These are phyloP conservation scores for Guaruba guarouba DNA, from an alignment of 2,113 vertebrate species.

Conservation along the genomic window DNA sequence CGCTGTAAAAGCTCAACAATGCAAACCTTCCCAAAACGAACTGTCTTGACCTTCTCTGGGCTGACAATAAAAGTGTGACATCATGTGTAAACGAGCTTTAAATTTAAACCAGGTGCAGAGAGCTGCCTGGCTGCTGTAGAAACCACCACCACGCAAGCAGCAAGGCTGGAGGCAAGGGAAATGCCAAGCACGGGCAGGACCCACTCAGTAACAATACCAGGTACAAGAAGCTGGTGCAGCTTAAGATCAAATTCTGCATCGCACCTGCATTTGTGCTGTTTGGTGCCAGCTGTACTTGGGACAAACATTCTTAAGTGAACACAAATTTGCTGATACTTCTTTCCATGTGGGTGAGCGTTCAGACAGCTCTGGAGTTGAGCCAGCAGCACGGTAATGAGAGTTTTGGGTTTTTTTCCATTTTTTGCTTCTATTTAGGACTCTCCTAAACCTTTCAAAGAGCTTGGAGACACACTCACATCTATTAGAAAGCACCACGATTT, in stretches of 20 bases:
- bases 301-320: neutral
- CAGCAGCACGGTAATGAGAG: neutral
- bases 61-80: conserved; percentile 79
- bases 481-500: neutral
- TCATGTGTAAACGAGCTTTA: conserved; percentile 77
- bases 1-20: conserved; percentile 66
- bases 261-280: neutral
- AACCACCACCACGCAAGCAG: conserved; percentile 46
- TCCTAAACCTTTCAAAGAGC: neutral
- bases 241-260: conserved; percentile 6
- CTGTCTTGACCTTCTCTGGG: conserved; percentile 70
- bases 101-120: conserved; percentile 75
- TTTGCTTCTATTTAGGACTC: neutral
- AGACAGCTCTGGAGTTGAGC: neutral
- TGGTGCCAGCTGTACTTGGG: neutral
- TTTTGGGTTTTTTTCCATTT: accelerated
- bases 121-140: conserved; percentile 69
- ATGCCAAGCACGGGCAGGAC: neutral
- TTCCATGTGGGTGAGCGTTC: neutral
- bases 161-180: conserved; percentile 13
- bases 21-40: conserved; percentile 70
- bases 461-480: neutral
- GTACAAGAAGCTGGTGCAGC: neutral
- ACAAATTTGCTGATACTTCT: neutral
- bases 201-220: neutral